Base-by-base conservation (phyloP, 2,797 vertebrate species). In the Ispidina lecontei region DNA sequence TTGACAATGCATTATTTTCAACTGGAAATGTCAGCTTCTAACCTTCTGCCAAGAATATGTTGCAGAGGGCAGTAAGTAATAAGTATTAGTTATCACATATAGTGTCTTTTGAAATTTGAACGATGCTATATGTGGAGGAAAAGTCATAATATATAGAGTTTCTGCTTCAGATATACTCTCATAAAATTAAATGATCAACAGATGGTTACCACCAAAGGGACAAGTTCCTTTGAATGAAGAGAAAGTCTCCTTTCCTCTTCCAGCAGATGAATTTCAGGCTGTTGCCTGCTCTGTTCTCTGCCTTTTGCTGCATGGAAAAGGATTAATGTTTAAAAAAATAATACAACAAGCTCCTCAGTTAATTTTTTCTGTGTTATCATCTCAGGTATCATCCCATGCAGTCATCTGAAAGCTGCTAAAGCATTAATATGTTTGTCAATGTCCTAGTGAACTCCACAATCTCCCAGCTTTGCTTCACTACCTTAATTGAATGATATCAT, bases 1-100 rank as follows among this genome's bases (percentile, higher is more conserved):
- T 96, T 97, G 97, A 97, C 96, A 97, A 94, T 95, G 95, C 93
- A 96, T 97, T 97, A 96, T 97, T 97, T 97, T 97, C 95, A 88
- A 71, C 91, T 67, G 90, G 91, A 97, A 97, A 96, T 96, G 96
- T 97, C 97, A 92, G 77, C 87, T 92, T 93, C 91, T 95, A 96
- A 95, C 92, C 93, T 80, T 85, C 90, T 96, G 96, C 95, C 96
- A 95, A 90, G 95, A 97, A 95, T 85, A 79, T 60, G 87, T 96
- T 81, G 60, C 70, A 62, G 92, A 95, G 91, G 87, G 82, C 94
- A 96, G 91, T 87, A 96, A 96, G 91, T 88, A 93, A 68, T 93
- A 94, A 94, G 95, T 83, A 72, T 95, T 92, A 95, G 94, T 94
- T 97, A 95, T 93, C 93, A 96, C 95, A 94, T 90, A 90, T 23